Evolutionary conservation across 1,140 invertebrate species (phyloP), one percentile per base, ranked within the genome.

Genomic region (Halesus radiatus): DNA sequence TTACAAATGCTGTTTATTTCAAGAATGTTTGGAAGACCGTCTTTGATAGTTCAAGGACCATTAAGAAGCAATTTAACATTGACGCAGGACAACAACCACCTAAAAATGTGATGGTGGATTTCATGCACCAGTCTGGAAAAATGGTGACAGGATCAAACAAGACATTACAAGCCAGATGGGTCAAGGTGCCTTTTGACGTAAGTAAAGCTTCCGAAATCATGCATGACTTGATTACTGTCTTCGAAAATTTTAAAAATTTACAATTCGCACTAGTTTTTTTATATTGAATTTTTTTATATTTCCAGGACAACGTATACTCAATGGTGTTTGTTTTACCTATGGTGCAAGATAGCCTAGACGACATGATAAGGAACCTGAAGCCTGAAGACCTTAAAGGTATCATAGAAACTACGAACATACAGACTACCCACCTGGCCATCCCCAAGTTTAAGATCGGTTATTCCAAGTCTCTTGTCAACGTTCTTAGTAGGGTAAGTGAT

Each of bases 1-100:
- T 96, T 5, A 92, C 92, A 0, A 96, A 95, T 83, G 93, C 93
- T 1, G 87, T 96, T 18, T 95, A 94, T 84, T 96, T 96, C 87
- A 95, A 95, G 85, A 94, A 93, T 16, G 84, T 87, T 1, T 96
- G 95, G 95, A 86, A 92, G 64, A 88, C 89, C 1, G 87, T 91
- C 8, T 96, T 96, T 83, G 89, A 92, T 80, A 85, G 85, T 13
- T 84, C 87, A 32, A 77, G 84, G 0, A 95, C 94, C 0, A 81
- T 76, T 8, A 29, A 84, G 0, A 82, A 86, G 23, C 90, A 89
- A 81, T 96, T 96, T 84, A 54, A 83, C 10, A 80, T 88, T 0
- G 86, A 86, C n/a, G 85, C 84, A 45, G 37, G 37, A 13, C n/a
- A n/a, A n/a, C n/a, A n/a, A n/a, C n/a, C n/a, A 26, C 86, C 85